Evolutionary conservation across 2,797 vertebrate species (phyloP).

Genomic region (Silurus aristotelis): DNA sequence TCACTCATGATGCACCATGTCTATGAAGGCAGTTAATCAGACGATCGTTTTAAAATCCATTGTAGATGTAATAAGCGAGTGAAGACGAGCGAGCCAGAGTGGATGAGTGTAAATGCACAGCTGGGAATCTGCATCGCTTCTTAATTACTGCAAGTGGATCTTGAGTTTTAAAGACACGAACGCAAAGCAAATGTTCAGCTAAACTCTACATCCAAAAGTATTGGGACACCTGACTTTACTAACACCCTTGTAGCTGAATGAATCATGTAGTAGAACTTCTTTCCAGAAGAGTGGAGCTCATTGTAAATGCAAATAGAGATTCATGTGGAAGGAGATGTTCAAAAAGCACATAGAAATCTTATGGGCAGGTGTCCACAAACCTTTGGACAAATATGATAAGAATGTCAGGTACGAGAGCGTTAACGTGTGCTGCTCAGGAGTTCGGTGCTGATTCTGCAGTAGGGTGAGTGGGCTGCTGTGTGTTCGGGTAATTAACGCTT

Average conservation of each 20-base stretch:
- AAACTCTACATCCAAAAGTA: too few relatives aligned
- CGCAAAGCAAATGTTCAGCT: too few relatives aligned
- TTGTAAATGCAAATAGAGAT: too few relatives aligned
- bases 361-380: too few relatives aligned
- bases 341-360: too few relatives aligned
- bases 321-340: too few relatives aligned
- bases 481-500: neutral
- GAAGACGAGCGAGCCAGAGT: neutral
- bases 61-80: neutral
- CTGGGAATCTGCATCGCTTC: neutral
- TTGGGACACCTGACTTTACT: too few relatives aligned
- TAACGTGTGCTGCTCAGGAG: neutral
- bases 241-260: too few relatives aligned
- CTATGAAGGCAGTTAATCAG: neutral
- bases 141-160: neutral
- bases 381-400: too few relatives aligned
- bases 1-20: neutral
- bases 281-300: too few relatives aligned
- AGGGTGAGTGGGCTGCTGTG: neutral
- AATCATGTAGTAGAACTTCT: too few relatives aligned
- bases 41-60: neutral
- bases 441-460: neutral
- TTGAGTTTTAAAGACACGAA: neutral
- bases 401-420: too few relatives aligned
- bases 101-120: neutral